A percentile compares a stretch with the other conserved stretches of the same genome.
Conservation (phyloP, 2,797 vertebrate genomes). For the Manis crassicaudata region DNA sequence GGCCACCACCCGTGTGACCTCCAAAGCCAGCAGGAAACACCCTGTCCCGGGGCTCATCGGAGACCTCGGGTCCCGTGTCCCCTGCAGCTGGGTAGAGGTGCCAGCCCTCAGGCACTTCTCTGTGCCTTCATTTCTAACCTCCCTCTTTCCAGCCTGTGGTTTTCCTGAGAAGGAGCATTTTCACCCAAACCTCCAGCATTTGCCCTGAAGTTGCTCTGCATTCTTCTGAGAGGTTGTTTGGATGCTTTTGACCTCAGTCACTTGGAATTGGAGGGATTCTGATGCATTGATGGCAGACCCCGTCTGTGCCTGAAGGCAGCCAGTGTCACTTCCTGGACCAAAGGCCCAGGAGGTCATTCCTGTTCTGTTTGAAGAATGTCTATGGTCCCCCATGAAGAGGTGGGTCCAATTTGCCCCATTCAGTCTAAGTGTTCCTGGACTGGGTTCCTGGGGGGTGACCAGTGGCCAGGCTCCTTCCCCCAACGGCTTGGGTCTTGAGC, state of each 20-base stretch:
- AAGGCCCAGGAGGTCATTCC: too few species aligned
- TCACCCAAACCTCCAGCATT: neutral
- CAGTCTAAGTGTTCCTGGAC: neutral
- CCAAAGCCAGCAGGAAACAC: neutral
- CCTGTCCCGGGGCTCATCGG: neutral
- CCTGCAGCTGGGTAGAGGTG: neutral
- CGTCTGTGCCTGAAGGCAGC: neutral
- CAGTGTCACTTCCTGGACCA: neutral
- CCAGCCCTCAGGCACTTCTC: too few species aligned
- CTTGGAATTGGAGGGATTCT: neutral
- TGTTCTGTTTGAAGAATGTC: neutral
- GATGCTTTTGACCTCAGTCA: neutral
- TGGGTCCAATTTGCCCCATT: neutral
- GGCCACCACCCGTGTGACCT: neutral
- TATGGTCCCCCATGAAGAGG: neutral
- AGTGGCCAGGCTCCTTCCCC: neutral
- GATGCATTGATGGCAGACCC: neutral
- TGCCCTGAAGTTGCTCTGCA: neutral
- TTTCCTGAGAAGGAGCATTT: neutral
- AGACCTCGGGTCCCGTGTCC: neutral
- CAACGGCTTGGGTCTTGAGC: neutral
- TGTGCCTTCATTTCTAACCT: neutral
- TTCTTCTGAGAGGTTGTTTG: neutral
- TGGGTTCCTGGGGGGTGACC: neutral
- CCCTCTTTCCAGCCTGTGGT: neutral